Evolutionary conservation across 2,113 vertebrate genomes (phyloP).

Genomic region (zebrafish (Danio rerio)): DNA sequence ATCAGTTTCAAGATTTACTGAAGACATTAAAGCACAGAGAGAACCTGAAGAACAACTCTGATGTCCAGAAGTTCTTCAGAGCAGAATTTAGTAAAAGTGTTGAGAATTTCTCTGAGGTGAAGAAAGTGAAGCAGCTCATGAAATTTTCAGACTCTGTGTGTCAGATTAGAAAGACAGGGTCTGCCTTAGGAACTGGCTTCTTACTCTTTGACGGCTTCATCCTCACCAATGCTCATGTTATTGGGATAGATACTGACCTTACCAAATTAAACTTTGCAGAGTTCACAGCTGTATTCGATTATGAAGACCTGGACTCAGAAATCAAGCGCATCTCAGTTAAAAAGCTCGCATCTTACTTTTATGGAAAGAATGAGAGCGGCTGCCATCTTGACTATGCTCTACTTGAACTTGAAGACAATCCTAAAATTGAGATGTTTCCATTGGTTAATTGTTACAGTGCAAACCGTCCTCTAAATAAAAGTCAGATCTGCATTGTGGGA

Average conservation of each 20-base stretch:
- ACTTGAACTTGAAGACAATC: conserved; percentile 30
- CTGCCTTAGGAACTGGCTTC: not conserved
- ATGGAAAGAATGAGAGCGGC: not conserved
- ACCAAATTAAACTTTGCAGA: not conserved
- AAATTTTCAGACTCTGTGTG: conserved; percentile 11
- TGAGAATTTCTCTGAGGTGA: not conserved
- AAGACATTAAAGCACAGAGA: conserved; percentile 20
- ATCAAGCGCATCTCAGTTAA: not conserved
- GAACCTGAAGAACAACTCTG: not conserved
- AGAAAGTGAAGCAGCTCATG: not conserved
- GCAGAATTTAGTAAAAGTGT: conserved; percentile 24
- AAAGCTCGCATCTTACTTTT: not conserved
- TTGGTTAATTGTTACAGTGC: not conserved
- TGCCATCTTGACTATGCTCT: conserved; percentile 52
- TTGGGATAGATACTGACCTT: not conserved
- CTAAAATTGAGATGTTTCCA: not conserved
- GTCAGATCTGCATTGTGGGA: conserved; percentile 67
- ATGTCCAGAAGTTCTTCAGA: not conserved
- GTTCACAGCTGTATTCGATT: conserved; percentile 18
- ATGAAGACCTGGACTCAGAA: not conserved
- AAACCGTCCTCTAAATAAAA: not conserved
- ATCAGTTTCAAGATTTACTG: conserved; percentile 4
- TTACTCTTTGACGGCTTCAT: conserved; percentile 25
- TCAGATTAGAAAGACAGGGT: not conserved
- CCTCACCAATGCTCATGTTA: conserved; percentile 48